These are phyloP conservation scores for Stylophora pistillata DNA, from an alignment of 64 coral and sea anemone genomes.

Conservation along the genomic window DNA sequence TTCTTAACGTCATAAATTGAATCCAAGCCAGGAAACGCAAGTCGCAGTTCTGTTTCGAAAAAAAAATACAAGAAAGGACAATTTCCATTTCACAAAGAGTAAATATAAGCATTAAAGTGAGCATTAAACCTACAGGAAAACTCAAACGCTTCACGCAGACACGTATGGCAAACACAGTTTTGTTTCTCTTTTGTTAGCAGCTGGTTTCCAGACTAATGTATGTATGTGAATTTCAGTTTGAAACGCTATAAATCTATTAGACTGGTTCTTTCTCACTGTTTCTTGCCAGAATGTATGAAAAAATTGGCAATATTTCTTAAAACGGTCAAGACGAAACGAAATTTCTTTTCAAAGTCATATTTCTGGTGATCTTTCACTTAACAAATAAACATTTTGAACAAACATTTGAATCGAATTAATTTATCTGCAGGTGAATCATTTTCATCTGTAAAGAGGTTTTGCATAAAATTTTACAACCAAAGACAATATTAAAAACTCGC, in stretches of 20 bases:
- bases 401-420: neutral
- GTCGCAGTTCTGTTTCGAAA: neutral
- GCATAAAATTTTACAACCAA: neutral
- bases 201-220: conserved; percentile 5
- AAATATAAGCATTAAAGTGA: neutral
- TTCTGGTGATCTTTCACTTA: neutral
- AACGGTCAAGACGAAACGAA: neutral
- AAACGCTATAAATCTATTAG: neutral
- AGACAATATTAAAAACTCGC: neutral
- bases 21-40: neutral
- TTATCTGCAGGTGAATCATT: neutral
- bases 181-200: neutral
- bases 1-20: neutral
- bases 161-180: neutral
- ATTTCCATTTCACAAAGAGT: neutral
- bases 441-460: neutral
- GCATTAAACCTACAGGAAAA: neutral
- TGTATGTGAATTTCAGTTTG: neutral
- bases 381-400: neutral
- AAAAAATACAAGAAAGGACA: neutral
- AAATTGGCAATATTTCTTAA: neutral
- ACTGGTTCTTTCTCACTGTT: neutral
- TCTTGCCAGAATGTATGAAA: neutral
- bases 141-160: neutral
- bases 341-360: neutral